phyloP scores from a whole-genome alignment of 2,113 vertebrate species.

The Atractosteus spatula region DNA sequence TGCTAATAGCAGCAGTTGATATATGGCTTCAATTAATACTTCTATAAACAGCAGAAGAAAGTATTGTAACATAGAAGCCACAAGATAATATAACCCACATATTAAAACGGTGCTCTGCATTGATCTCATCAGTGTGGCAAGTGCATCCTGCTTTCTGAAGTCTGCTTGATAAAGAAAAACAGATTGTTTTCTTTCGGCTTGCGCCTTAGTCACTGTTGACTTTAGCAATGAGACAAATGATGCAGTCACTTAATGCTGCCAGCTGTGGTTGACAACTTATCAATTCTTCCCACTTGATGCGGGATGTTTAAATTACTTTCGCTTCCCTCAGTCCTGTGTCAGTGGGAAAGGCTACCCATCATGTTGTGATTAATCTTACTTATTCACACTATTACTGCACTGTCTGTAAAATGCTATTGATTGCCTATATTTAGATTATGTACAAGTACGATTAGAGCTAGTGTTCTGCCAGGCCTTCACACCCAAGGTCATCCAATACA shows the following conservation, averaged over 20 bases:
- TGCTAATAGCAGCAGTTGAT: too few relatives aligned
- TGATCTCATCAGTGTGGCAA: background rate
- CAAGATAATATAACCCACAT: background rate
- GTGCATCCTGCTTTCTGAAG: background rate
- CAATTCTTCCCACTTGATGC: conserved; percentile 17
- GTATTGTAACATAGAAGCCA: too few relatives aligned
- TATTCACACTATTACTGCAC: conserved; percentile 28
- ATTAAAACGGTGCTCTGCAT: background rate
- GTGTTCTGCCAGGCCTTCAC: conserved; percentile 1
- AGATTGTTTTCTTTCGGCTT: conserved; percentile 16
- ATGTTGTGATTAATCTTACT: conserved; percentile 30
- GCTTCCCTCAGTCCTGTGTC: conserved; percentile 14
- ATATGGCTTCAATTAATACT: too few relatives aligned
- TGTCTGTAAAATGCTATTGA: conserved; percentile 28
- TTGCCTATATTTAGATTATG: conserved; percentile 24
- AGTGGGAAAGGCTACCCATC: conserved; percentile 15
- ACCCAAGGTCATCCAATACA: conserved; percentile 12
- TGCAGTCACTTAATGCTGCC: conserved; percentile 30
- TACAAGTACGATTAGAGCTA: background rate
- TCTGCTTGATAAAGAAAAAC: conserved; percentile 23
- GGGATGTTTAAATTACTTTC: conserved; percentile 27
- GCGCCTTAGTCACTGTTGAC: conserved; percentile 24
- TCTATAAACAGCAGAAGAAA: too few relatives aligned
- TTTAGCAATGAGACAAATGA: conserved; percentile 32
- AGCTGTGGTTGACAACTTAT: conserved; percentile 25